Percentiles rank a stretch among this genome's conserved stretches.
phyloP scores from a whole-genome alignment of 2,888 invertebrate genomes.

The Drosophila melanosoma region DNA sequence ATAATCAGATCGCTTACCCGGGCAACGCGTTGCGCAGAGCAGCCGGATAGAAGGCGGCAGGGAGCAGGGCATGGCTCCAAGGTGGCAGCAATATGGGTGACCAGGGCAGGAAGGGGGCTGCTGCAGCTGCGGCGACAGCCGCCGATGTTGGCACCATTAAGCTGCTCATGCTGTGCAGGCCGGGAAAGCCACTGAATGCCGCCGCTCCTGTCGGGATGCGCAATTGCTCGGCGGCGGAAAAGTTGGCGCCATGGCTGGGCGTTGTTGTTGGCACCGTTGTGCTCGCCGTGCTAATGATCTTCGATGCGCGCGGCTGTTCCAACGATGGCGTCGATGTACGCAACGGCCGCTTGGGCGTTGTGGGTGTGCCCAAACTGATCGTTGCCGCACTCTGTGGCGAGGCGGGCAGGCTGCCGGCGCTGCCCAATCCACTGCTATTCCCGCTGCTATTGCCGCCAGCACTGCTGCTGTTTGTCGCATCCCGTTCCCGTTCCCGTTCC shows the following conservation, averaged over 20 bases:
- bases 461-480: constrained; percentile 50
- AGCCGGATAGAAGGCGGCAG: constrained; percentile 90
- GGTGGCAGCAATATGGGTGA: constrained; percentile 90
- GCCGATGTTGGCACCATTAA: constrained; percentile 84
- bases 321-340: constrained; percentile 76
- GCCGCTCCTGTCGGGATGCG: constrained; percentile 83
- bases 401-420: constrained; percentile 67
- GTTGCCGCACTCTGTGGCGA: constrained; percentile 60
- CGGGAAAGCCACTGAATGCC: constrained; percentile 82
- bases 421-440: constrained; percentile 68
- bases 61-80: constrained; percentile 90
- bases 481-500: constrained; percentile 7
- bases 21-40: constrained; percentile 90
- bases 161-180: constrained; percentile 83
- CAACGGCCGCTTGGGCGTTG: constrained; percentile 71
- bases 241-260: constrained; percentile 48
- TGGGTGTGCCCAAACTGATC: constrained; percentile 64
- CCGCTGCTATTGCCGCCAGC: constrained; percentile 42
- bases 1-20: constrained; percentile 86
- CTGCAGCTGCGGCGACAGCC: constrained; percentile 87
- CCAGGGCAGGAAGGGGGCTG: constrained; percentile 91
- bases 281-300: constrained; percentile 67
- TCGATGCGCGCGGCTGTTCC: constrained; percentile 40
- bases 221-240: constrained; percentile 75
- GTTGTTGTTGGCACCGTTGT: constrained; percentile 74